Base-by-base conservation (phyloP, 2,888 invertebrate species). In the Isoperla grammatica region DNA sequence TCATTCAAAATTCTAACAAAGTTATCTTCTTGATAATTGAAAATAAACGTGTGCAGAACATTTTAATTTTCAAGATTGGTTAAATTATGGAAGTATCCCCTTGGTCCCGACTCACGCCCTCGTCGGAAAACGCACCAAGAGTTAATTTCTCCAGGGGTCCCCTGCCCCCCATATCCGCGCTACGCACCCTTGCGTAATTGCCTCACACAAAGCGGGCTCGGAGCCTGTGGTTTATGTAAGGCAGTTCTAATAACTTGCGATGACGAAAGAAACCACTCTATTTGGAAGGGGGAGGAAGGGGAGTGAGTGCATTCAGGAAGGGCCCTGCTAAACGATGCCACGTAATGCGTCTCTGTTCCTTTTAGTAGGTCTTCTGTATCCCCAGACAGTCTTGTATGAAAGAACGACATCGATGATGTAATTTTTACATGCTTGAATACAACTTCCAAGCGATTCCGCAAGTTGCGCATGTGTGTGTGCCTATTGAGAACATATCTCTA, bases 211-310 rank as follows among this genome's bases (percentile, higher is more conserved):
- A 29, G 49, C 35, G 29, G 2, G 49, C 8, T 20, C 49, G 1
- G 49, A 3, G n/a, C 29, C 35, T 50, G 49, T 35, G 49, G 49
- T 50, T 50, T 50, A 50, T 50, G 23, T 29, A 15, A 9, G 35
- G 29, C 35, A 50, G 29, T 50, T 50, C 49, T 35, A 20, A 29
- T 11, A 23, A 22, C 29, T 19, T 35, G 49, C 15, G 49, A n/a
- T 50, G 49, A 50, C 49, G 49, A 50, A 50, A 50, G 49, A 50
- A 50, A 50, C 49, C 13, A 50, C 49, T 50, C 35, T 23, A 29
- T 50, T 29, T 50, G 29, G 49, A 29, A 29, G 49, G 29, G 42
- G n/a, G 42, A 42, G 13, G n/a, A 12, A 5, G 42, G 4, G 2
- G 1, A 20, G 22, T 3, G 46, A 6, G 46, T 5, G 20, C 9